Conservation (phyloP, 2,888 invertebrate genomes). For the Toxonevra muliebris region DNA sequence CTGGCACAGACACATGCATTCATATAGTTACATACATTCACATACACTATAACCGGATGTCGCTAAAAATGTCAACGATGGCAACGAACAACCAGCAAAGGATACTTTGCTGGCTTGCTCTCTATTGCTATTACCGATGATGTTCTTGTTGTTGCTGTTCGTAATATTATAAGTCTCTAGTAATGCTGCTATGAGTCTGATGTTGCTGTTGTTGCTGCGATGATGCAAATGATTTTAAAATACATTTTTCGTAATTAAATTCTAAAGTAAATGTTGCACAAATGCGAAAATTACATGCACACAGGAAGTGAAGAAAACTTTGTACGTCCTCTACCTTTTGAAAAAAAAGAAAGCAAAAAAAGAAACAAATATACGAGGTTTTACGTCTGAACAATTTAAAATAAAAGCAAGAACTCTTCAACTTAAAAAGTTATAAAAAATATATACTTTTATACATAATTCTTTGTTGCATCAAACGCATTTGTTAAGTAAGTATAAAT, state of each 20-base stretch:
- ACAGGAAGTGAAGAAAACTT: no score
- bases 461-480: background rate
- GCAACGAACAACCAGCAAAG: background rate
- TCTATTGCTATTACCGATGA: background rate
- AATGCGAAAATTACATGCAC: no score
- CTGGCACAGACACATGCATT: no score
- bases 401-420: background rate
- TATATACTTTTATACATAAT: background rate
- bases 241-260: slow-evolving; percentile 9
- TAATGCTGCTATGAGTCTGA: background rate
- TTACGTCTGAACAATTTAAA: background rate
- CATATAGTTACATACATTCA: background rate
- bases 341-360: background rate
- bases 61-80: background rate
- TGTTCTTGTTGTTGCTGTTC: background rate
- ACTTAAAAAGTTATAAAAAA: no score
- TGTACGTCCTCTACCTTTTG: no score
- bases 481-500: no score
- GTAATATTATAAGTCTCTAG: background rate
- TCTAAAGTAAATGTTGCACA: slow-evolving; percentile 6
- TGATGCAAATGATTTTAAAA: slow-evolving; percentile 3
- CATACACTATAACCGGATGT: background rate
- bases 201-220: background rate
- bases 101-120: background rate
- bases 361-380: background rate